These are phyloP conservation scores for Thera obeliscata DNA, from an alignment of 2,888 invertebrate species.

Conservation along the genomic window DNA sequence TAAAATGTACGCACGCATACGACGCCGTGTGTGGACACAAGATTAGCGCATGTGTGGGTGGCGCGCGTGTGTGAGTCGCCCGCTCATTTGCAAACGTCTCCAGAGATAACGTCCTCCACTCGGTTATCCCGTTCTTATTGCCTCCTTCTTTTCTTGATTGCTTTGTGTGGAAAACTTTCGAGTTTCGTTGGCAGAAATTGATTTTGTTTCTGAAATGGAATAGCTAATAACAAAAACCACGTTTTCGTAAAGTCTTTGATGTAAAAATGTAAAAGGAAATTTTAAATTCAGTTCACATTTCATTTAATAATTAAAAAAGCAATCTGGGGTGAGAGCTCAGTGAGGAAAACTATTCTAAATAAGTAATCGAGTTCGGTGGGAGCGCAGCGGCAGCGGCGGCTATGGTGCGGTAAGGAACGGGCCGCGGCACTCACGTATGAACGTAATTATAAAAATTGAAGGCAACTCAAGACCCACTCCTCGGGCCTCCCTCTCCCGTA, in stretches of 20 bases:
- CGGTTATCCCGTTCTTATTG: constrained; percentile 83
- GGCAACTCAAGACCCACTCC: constrained; percentile 76
- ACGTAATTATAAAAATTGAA: constrained; percentile 85
- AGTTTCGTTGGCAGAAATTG: constrained; percentile 76
- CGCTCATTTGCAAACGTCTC: constrained; percentile 85
- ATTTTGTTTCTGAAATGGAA: constrained; percentile 72
- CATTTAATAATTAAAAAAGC: constrained; percentile 65
- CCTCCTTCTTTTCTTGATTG: constrained; percentile 82
- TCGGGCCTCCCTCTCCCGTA: constrained; percentile 76
- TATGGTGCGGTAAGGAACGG: constrained; percentile 51
- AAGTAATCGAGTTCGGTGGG: constrained; percentile 60
- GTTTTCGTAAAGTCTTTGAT: constrained; percentile 19
- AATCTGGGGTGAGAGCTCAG: constrained; percentile 57
- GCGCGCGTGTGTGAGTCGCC: constrained; percentile 65
- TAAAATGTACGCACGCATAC: constrained; percentile 80
- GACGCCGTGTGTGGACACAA: constrained; percentile 71
- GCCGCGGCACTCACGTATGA: constrained; percentile 85
- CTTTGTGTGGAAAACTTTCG: constrained; percentile 78
- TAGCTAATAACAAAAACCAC: constrained; percentile 52
- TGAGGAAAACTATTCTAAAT: constrained; percentile 68
- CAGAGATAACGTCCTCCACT: constrained; percentile 82
- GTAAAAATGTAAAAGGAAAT: constrained; percentile 15
- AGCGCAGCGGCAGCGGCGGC: constrained; percentile 42
- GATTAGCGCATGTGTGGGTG: constrained; percentile 69
- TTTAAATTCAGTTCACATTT: constrained; percentile 45